Evolutionary conservation across 2,797 vertebrate species (phyloP).

Genomic region (Orestias chungarensis): DNA sequence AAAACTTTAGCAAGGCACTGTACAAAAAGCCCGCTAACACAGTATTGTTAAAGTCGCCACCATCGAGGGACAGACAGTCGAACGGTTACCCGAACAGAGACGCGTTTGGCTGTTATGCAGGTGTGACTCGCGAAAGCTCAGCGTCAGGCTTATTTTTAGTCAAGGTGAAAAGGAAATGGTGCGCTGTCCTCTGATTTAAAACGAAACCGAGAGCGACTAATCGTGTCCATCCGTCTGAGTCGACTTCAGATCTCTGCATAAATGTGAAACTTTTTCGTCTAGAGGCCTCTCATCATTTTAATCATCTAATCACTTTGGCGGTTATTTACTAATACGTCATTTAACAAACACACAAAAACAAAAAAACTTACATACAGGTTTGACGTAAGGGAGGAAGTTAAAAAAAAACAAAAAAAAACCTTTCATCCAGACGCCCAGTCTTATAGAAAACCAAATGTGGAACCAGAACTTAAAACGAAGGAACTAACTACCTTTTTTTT

Average conservation of each 20-base stretch:
- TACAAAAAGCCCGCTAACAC: background rate
- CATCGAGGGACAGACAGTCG: constrained; percentile 8
- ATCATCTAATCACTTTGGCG: background rate
- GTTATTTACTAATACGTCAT: background rate
- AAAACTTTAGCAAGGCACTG: background rate
- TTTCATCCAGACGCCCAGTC: constrained; percentile 27
- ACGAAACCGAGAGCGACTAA: constrained; percentile 42
- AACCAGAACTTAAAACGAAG: constrained; percentile 57
- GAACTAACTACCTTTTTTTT: constrained; percentile 43
- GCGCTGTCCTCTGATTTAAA: constrained; percentile 21
- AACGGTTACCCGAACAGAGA: background rate
- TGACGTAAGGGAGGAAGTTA: background rate
- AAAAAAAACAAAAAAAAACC: constrained; percentile 15
- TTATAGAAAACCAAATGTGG: constrained; percentile 46
- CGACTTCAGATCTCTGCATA: background rate
- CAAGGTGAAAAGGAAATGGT: constrained; percentile 42
- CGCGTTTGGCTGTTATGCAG: constrained; percentile 21
- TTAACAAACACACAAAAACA: background rate
- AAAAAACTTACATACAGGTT: background rate
- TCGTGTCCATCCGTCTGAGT: constrained; percentile 14
- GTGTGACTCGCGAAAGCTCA: constrained; percentile 42
- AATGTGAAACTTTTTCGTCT: background rate
- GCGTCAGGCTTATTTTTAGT: constrained; percentile 38
- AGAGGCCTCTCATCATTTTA: background rate
- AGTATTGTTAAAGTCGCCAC: background rate